phyloP scores from a whole-genome alignment of 2,888 invertebrate species.

The Hemistola chrysoprasaria region DNA sequence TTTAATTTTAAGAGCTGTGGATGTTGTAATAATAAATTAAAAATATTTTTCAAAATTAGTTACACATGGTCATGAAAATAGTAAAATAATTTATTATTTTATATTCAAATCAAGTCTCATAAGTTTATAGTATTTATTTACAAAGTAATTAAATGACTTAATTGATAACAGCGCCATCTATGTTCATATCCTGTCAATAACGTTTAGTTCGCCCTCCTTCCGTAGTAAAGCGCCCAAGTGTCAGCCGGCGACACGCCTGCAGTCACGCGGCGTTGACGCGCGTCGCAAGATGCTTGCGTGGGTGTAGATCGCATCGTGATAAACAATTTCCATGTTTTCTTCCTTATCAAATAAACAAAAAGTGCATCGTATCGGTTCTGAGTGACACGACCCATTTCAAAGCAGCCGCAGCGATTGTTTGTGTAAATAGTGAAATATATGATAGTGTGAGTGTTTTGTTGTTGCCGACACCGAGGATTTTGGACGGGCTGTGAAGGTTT shows the following conservation, averaged over 20 bases:
- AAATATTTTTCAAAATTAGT: too few relatives aligned
- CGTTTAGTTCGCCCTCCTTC: slow-evolving; percentile 43
- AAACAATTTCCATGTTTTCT: slow-evolving; percentile 68
- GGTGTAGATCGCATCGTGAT: slow-evolving; percentile 74
- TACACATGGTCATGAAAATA: too few relatives aligned
- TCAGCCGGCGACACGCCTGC: slow-evolving; percentile 74
- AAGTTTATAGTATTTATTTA: too few relatives aligned
- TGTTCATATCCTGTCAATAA: slow-evolving; percentile 17
- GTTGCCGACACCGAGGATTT: slow-evolving; percentile 69
- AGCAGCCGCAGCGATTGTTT: slow-evolving; percentile 39
- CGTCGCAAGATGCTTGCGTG: slow-evolving; percentile 73
- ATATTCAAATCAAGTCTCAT: too few relatives aligned
- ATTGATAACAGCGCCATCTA: slow-evolving; percentile 64
- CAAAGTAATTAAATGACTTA: too few relatives aligned
- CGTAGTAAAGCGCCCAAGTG: slow-evolving; percentile 63
- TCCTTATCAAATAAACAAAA: slow-evolving; percentile 60
- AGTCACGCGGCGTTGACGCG: slow-evolving; percentile 81
- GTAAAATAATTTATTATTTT: too few relatives aligned
- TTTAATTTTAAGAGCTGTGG: too few relatives aligned
- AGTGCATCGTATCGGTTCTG: slow-evolving; percentile 40
- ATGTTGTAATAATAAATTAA: too few relatives aligned
- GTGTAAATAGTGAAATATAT: slow-evolving; percentile 57
- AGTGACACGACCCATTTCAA: slow-evolving; percentile 36
- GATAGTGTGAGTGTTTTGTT: slow-evolving; percentile 72
- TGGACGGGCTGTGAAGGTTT: slow-evolving; percentile 72